phyloP scores from a whole-genome alignment of 2,113 vertebrate genomes.

The Etia nguti region DNA sequence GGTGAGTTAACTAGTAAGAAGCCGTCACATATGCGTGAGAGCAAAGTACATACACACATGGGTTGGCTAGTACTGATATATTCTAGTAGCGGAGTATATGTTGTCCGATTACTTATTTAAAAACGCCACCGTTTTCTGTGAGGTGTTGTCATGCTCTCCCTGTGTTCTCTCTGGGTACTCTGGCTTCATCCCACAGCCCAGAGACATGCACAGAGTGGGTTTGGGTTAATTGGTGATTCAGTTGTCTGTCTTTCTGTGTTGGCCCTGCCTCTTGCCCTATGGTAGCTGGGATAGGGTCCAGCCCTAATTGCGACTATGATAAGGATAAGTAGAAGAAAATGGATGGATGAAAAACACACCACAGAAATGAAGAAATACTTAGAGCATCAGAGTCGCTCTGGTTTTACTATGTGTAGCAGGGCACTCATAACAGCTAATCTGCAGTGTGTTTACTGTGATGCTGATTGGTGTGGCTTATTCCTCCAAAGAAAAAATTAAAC shows the following conservation, averaged over 20 bases:
- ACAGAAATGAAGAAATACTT: neutral
- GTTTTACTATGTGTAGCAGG: neutral
- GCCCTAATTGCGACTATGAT: neutral
- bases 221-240: neutral
- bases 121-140: neutral
- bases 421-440: neutral
- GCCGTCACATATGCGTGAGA: accelerated
- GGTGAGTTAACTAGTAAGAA: neutral
- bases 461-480: neutral
- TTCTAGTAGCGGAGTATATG: neutral
- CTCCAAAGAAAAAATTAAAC: neutral
- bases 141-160: neutral
- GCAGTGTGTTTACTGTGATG: neutral
- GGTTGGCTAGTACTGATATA: neutral
- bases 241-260: neutral
- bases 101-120: neutral
- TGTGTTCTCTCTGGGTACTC: neutral
- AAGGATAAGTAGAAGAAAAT: neutral
- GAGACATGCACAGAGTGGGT: neutral
- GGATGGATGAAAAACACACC: neutral
- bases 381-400: neutral
- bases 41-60: neutral
- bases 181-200: neutral
- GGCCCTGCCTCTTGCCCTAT: neutral
- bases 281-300: neutral